Evolutionary conservation across 1,140 invertebrate genomes (phyloP).

Genomic region (Tetramorium simillimum): DNA sequence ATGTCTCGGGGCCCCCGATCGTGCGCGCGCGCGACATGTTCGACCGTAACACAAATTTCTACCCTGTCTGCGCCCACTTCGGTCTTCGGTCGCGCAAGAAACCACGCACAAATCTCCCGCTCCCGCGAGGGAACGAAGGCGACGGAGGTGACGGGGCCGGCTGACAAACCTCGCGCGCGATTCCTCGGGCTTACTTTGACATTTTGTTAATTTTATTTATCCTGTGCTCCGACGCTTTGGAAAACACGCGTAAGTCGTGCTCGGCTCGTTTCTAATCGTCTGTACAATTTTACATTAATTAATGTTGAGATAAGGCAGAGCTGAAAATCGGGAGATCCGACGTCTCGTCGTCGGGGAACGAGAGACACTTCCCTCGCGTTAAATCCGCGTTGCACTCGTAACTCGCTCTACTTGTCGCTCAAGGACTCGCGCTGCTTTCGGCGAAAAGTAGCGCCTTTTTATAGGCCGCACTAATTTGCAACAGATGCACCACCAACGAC

Average conservation of each 20-base stretch:
- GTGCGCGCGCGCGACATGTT: slow-evolving; percentile 62
- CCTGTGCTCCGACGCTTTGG: background rate
- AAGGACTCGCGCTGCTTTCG: slow-evolving; percentile 25
- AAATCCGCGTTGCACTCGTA: background rate
- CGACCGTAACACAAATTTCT: slow-evolving; percentile 50
- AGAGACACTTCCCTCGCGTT: background rate
- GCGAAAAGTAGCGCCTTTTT: slow-evolving; percentile 58
- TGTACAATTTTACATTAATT: background rate
- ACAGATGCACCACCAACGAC: slow-evolving; percentile 62
- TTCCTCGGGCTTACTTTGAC: background rate
- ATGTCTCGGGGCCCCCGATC: slow-evolving; percentile 75
- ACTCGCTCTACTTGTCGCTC: slow-evolving; percentile 27
- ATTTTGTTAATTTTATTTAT: background rate
- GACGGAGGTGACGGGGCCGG: background rate
- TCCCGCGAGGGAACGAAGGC: background rate
- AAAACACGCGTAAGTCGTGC: background rate
- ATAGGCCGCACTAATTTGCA: slow-evolving; percentile 57
- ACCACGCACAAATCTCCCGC: background rate
- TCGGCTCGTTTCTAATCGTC: background rate
- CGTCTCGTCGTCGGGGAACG: background rate
- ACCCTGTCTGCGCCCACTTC: slow-evolving; percentile 20
- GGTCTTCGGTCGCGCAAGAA: slow-evolving; percentile 8
- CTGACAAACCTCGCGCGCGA: background rate
- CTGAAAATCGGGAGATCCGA: background rate
- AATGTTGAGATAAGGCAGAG: background rate